Evolutionary conservation across 2,113 vertebrate species (phyloP), one percentile per base, ranked within the genome.

Genomic region (Eretmochelys imbricata): DNA sequence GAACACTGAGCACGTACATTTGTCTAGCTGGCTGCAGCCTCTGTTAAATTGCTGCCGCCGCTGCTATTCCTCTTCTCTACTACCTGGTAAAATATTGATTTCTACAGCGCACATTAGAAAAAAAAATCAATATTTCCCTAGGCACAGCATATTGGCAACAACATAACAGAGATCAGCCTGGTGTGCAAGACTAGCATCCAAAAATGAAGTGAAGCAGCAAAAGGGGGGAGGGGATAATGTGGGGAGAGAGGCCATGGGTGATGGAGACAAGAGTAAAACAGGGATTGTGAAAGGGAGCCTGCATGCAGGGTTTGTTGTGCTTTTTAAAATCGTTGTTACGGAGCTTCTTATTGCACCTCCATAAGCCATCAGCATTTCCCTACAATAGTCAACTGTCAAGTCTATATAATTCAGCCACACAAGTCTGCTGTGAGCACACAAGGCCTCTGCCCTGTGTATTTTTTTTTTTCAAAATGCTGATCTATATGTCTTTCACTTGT

Each of bases 51-150:
- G 49, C 27, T 95, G 65, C 84, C 92, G 85, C 84, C 13, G 80
- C 87, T 69, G 59, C 59, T 83, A 93, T 27, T 97, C 86, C 85
- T 93, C 62, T 85, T 96, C 80, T 92, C 81, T 82, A 46, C 80
- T 49, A 83, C 93, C 90, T 84, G 38, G 16, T 92, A 96, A 93
- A 97, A 91, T 84, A 93, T 29, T 95, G 78, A 94, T 50, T 96
- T 97, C 95, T 93, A 46, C 19, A 89, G n/a, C 14, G 95, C 22
- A 48, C 82, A 89, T 11, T 19, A 2, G 1, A 88, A 57, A 89
- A 91, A 31, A 19, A 49, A 94, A 89, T 55, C 54, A 5, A 13
- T 76, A 93, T 93, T 94, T 53, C 78, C 91, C 80, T 69, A 89
- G 85, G 94, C 62, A 96, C 13, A 93, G 91, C 22, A 94, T 62